Evolutionary conservation across 2,113 vertebrate species (phyloP).

Genomic region (Platysteira castanea): DNA sequence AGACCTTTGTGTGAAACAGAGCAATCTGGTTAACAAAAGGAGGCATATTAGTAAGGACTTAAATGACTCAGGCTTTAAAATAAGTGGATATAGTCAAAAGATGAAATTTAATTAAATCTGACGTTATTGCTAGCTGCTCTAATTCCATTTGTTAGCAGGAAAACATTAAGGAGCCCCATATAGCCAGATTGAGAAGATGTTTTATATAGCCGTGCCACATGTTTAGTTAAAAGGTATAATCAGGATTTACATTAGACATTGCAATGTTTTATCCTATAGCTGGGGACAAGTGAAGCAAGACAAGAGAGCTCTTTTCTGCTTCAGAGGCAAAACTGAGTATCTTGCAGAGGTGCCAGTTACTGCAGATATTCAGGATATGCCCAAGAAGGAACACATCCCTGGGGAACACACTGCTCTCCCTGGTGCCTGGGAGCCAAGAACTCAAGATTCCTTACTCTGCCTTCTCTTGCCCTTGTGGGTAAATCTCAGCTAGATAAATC

Average conservation of each 20-base stretch:
- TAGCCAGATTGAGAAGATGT: not conserved
- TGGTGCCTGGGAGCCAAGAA: not conserved
- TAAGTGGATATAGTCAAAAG: not conserved
- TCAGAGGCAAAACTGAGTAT: not conserved
- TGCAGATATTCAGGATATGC: not conserved
- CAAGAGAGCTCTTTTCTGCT: not conserved
- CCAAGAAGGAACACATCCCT: not conserved
- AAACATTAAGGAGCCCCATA: not conserved
- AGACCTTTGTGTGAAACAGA: not conserved
- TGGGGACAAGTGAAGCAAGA: not conserved
- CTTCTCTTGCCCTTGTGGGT: not conserved
- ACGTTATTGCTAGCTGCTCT: not conserved
- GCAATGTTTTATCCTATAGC: not conserved
- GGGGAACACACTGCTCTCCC: not conserved
- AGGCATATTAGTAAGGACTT: not conserved
- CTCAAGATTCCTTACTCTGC: not conserved
- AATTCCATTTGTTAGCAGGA: not conserved
- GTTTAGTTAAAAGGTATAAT: not conserved
- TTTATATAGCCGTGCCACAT: not conserved
- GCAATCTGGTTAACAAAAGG: not conserved
- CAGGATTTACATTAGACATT: not conserved
- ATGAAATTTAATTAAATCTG: slow-evolving; percentile 19
- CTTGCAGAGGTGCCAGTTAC: not conserved
- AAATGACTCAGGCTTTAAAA: not conserved
- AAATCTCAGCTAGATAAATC: not conserved